Base-by-base conservation (phyloP, 1,140 invertebrate species). In the Ceratoteleas bidentatus region DNA sequence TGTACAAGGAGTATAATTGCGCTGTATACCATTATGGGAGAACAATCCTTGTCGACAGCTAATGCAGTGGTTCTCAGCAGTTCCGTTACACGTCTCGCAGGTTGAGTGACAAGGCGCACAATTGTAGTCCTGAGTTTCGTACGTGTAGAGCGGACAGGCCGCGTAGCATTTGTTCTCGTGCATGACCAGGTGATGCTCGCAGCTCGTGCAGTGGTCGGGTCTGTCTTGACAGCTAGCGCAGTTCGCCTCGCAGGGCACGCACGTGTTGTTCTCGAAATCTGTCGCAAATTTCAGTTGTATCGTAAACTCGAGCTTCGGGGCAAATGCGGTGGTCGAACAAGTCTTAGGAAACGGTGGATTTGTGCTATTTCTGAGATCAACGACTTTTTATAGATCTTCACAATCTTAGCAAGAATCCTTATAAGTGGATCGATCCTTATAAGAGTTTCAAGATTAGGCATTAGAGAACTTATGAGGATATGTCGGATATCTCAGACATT, bases 21-120 rank as follows among this genome's bases (percentile, higher is more conserved):
- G 52, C 11, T 58, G 11, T 50, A 92, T 90, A 64, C 94, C 95
- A 83, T 95, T 93, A 77, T 94, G 92, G 38, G 94, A 94, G 83
- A 93, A 96, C 49, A 92, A 91, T 69, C 94, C 94, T 36, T 93
- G 87, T 49, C 93, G 93, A 90, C 97, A 98, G 10, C 94, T 94
- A 40, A 97, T 94, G 89, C 97, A 98, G 69, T 97, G 94, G 40
- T 94, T 93, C 81, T 95, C 94, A 24, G 93, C 93, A 5, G 94
- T 94, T 15, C 96, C 96, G 77, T 93, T 95, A 87, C 97, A 98
- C 0, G 96, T 96, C 80, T 95, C 95, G 89, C 97, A 98, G 6
- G 94, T 94, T 9, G 93, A 86, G 90, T 97, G 95, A 88, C 97
- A 98, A 6, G 93, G 92, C 10, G 93, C 93, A 88, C 96, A 97